Evolutionary conservation across 2,113 vertebrate species (phyloP), one percentile per base, ranked within the genome.

Genomic region (Equus przewalskii): DNA sequence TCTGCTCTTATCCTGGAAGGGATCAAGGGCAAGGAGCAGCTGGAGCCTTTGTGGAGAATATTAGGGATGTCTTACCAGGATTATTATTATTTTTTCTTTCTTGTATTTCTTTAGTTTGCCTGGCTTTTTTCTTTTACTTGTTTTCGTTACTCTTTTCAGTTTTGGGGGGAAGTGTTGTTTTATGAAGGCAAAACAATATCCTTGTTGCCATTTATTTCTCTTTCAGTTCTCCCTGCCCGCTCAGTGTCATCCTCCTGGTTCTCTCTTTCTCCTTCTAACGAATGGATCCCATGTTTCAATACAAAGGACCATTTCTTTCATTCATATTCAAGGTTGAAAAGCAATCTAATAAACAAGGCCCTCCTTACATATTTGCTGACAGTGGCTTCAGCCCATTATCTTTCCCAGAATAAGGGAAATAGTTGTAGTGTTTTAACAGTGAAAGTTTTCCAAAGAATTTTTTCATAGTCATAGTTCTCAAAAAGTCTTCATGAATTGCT

Each of bases 321-420:
- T 72, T 75, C 49, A 67, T 6, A 56, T 10, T 58, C 13, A 21
- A 91, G 28, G 30, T n/a, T 89, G 46, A 75, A 78, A 81, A 51
- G 46, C 33, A 86, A 30, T 58, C 60, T 51, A 21, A 80, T 95
- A 60, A 33, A 69, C 30, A 19, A 46, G 8, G 56, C 15, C 51
- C 44, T 62, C 30, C 30, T 78, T 75, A 80, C 56, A 19, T 58
- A 11, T 81, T 88, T 96, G 69, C n/a, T 10, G 15, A 92, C 70
- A 49, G 85, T 44, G 60, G 24, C 46, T 85, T 80, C 69, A 70
- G 2, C 7, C 16, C 18, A n/a, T 75, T 41, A 22, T 28, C 41
- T 86, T 78, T 90, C 41, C 65, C 49, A 89, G 26, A 81, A 56
- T 83, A 79, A 83, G 64, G 33, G 36, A 78, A 92, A 91, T 33